Base-by-base conservation (phyloP, 2,113 vertebrate species). In the Callaeas wilsoni region DNA sequence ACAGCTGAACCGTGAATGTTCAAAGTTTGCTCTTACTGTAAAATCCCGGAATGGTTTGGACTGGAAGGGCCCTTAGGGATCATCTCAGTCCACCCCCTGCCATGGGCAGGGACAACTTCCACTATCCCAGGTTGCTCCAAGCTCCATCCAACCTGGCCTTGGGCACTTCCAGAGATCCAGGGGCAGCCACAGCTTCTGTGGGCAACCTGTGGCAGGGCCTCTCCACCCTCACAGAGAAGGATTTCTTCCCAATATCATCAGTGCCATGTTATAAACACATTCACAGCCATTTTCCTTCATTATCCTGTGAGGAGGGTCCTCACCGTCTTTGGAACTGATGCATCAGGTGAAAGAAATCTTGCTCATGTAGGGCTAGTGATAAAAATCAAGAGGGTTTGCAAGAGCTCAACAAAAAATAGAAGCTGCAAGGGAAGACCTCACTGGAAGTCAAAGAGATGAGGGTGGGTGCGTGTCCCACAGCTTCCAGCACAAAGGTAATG, bases 141-240 rank as follows among this genome's bases (percentile, higher is more conserved):
- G 7, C 25, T 25, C 47, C 1, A 1, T 27, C n/a, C 62, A 68
- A 2, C 41, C 47, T 47, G 53, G 55, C 41, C n/a, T 76, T 27
- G 79, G 49, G 0, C 70, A 62, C 8, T 69, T 0, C 8, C 55
- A 62, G 70, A 21, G 21, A 32, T 49, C 16, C 77, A 80, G n/a
- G 35, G 21, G 47, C 78, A 82, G 46, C 20, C 77, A 6, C 77
- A 67, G 60, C 46, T 59, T 5, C 52, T 7, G 7, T 57, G 68
- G 12, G 12, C 29, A 39, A 2, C 19, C 60, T 25, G 47, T 21
- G 39, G 46, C 77, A 75, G 52, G 18, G 18, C 22, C 35, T 81
- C 0, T 1, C 59, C 18, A 9, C 6, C 29, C 29, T 74, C 10
- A 0, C 29, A 67, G 60, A 4, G 10, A n/a, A n/a, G 13, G 8